Base-by-base conservation (phyloP, 2,888 invertebrate genomes). In the Elegia similella region DNA sequence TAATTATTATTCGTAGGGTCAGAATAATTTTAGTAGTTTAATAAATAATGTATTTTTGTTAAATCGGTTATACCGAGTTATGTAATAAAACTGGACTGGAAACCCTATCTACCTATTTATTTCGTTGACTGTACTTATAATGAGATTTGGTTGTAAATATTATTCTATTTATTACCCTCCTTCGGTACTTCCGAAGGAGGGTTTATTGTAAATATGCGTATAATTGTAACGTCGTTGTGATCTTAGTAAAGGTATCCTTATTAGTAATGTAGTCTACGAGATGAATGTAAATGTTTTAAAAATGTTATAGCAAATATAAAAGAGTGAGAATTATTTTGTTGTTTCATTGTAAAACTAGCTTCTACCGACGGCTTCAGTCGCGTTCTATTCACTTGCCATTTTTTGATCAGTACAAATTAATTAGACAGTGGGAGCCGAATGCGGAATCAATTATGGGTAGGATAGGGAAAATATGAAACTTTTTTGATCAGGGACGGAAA, bases 221-320 rank as follows among this genome's bases (percentile, higher is more conserved):
- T 78, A 75, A 73, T 71, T 78, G 67, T 77, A 80, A 81, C 66
- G 74, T 82, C 76, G 85, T 86, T 85, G 86, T 88, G 88, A 88
- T 88, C 76, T 78, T 86, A 86, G 82, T 38, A 75, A 72, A 75
- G 73, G 67, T 77, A 72, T 72, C 73, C 71, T 68, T 67, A 76
- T 70, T 62, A 46, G 63, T 60, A 62, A 12, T 67, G 69, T 75
- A 81, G 77, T 65, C 72, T 74, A 70, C 61, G 64, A 67, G 62
- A 77, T 58, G 61, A 73, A 76, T 67, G 62, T 82, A 67, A 77
- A 82, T 84, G 85, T 86, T 83, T 81, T 73, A 73, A 80, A 77
- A 77, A 77, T 70, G 76, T 81, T 82, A 76, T 80, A 82, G 80
- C 71, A 76, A 84, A 82, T 78, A 82, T 77, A 86, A 79, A n/a